phyloP scores from a whole-genome alignment of 2,888 invertebrate species.

The Spodoptera picta region DNA sequence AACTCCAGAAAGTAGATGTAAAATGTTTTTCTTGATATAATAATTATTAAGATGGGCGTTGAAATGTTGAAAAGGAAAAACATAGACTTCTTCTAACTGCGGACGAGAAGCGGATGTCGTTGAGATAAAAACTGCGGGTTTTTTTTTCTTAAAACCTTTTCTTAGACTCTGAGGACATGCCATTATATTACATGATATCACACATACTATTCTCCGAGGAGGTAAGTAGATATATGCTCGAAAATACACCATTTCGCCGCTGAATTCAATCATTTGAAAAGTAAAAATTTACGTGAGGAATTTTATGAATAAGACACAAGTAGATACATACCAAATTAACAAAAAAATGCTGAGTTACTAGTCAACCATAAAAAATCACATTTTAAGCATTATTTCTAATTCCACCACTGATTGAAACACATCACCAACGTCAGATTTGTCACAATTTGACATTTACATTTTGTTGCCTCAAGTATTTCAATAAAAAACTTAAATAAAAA shows the following conservation, averaged over 20 bases:
- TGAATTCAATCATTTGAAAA: too few species aligned
- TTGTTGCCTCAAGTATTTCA: neutral
- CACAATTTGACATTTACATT: constrained; percentile 49
- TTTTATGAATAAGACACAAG: too few species aligned
- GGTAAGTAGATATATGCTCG: too few species aligned
- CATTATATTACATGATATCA: too few species aligned
- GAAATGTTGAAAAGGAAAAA: constrained; percentile 12
- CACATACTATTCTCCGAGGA: too few species aligned
- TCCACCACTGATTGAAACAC: constrained; percentile 74
- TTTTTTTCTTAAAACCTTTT: constrained; percentile 2
- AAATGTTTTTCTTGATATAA: constrained; percentile 26
- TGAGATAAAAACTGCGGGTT: constrained; percentile 5
- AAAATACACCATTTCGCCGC: too few species aligned
- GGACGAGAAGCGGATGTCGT: constrained; percentile 3
- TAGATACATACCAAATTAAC: too few species aligned
- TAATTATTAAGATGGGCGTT: constrained; percentile 30
- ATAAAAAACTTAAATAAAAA: too few species aligned
- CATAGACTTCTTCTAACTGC: constrained; percentile 7
- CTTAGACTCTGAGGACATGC: too few species aligned
- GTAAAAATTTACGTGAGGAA: too few species aligned
- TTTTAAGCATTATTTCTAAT: constrained; percentile 49
- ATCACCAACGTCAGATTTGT: constrained; percentile 75
- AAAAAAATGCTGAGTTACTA: too few species aligned
- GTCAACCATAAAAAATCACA: neutral
- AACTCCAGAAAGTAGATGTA: too few species aligned